phyloP scores from a whole-genome alignment of 2,113 vertebrate genomes.

The Brachypteracias leptosomus region DNA sequence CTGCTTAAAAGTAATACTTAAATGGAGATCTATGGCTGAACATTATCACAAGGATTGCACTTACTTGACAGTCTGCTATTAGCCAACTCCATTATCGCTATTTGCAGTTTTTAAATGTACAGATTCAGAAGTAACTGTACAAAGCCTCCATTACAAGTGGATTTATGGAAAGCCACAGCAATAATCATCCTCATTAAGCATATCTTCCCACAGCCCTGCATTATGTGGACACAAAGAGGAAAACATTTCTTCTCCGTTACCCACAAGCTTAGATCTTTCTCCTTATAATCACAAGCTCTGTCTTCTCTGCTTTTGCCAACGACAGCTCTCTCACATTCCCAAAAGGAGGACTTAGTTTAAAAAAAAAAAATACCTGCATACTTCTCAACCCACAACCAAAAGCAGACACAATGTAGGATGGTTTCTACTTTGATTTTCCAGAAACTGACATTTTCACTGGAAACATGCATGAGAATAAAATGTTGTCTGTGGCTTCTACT shows the following conservation, averaged over 20 bases:
- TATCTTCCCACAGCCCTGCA: constrained; percentile 64
- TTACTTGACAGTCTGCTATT: constrained; percentile 67
- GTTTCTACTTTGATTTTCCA: neutral
- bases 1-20: constrained; percentile 62
- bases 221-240: constrained; percentile 65
- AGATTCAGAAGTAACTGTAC: constrained; percentile 66
- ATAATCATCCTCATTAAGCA: constrained; percentile 69
- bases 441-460: neutral
- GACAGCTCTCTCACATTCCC: neutral
- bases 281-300: constrained; percentile 32
- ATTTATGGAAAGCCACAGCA: constrained; percentile 71
- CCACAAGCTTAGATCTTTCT: constrained; percentile 55
- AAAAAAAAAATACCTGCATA: constrained; percentile 1
- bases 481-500: neutral
- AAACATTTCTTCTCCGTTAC: constrained; percentile 61
- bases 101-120: constrained; percentile 70
- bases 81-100: constrained; percentile 66
- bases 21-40: constrained; percentile 61
- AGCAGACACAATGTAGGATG: fast-evolving
- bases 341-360: neutral
- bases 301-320: constrained; percentile 6
- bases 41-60: constrained; percentile 56
- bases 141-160: constrained; percentile 68
- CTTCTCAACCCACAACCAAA: neutral
- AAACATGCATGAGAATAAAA: neutral